Base-by-base conservation (phyloP, 2,797 vertebrate genomes). In the Buceros bicornis region DNA sequence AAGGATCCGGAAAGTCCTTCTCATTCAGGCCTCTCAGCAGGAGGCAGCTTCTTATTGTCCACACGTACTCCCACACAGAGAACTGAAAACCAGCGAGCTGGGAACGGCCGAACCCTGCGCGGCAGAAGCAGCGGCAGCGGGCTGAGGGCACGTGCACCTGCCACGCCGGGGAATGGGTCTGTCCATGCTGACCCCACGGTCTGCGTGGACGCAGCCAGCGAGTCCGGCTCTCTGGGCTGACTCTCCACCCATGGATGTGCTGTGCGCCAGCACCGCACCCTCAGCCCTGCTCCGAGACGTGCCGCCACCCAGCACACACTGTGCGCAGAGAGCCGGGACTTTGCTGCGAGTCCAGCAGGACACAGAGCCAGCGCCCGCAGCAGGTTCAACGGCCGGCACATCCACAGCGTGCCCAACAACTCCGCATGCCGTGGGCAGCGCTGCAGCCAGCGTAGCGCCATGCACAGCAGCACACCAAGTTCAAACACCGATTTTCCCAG, bases 101-200 rank as follows among this genome's bases (percentile, higher is more conserved):
- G n/a, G 6, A 12, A 16, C 1, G n/a, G 47, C 58, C 70, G n/a
- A 9, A 25, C 2, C 17, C 3, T 8, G 33, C 5, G 14, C 1
- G 40, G 53, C 3, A 5, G 62, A 4, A n/a, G 57, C 37, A n/a
- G 43, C 33, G 33, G 61, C 5, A 0, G 47, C 2, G 3, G 6
- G 77, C 77, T 3, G 45, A n/a, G 45, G 37, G 51, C 3, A 1
- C 6, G 0, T 26, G 43, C 16, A 33, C 56, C 33, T 1, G 31
- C 71, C 53, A 12, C 1, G 2, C 50, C 3, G 47, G 0, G 2
- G 15, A 24, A 29, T 0, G 11, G 6, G 15, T 42, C 56, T 28
- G 56, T 9, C 42, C 10, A 0, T 1, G 18, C 56, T 1, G 4
- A 8, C 5, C 4, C 48, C 62, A 5, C 1, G 0, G 24, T 21